These are phyloP conservation scores for Hemithea aestivaria DNA, from an alignment of 2,888 invertebrate genomes.

Conservation along the genomic window DNA sequence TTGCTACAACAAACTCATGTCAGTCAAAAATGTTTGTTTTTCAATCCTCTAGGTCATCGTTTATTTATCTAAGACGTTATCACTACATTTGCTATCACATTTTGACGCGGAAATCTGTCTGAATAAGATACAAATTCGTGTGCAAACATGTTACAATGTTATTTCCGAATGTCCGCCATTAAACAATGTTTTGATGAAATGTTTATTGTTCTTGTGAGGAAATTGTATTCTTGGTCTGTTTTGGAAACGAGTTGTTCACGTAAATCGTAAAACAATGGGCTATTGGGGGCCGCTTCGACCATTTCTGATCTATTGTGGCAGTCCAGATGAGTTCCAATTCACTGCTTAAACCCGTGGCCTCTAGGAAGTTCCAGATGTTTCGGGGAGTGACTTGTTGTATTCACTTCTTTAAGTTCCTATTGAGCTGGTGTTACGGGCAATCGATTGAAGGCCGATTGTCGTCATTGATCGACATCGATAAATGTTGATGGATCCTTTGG, in stretches of 20 bases:
- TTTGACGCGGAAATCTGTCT: slow-evolving; percentile 3
- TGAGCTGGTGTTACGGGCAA: no score
- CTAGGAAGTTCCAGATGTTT: no score
- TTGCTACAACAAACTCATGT: neutral
- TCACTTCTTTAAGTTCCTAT: no score
- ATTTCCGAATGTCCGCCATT: slow-evolving; percentile 16
- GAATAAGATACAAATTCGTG: slow-evolving; percentile 13
- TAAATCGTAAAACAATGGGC: no score
- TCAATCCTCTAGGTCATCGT: slow-evolving; percentile 17
- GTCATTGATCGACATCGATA: no score
- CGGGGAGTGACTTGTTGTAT: no score
- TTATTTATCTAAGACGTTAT: slow-evolving; percentile 18
- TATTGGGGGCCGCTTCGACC: no score
- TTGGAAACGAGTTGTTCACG: neutral
- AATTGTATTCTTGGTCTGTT: slow-evolving; percentile 11
- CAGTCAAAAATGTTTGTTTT: slow-evolving; percentile 12
- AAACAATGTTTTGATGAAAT: slow-evolving; percentile 11
- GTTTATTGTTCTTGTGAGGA: slow-evolving; percentile 12
- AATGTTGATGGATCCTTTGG: no score
- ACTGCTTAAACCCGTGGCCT: no score
- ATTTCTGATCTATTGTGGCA: no score
- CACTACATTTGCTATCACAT: neutral
- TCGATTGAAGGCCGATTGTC: no score
- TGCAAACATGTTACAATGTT: slow-evolving; percentile 7
- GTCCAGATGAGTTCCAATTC: no score